Base-by-base conservation (phyloP, 2,113 vertebrate genomes). In the Scatophagus argus region DNA sequence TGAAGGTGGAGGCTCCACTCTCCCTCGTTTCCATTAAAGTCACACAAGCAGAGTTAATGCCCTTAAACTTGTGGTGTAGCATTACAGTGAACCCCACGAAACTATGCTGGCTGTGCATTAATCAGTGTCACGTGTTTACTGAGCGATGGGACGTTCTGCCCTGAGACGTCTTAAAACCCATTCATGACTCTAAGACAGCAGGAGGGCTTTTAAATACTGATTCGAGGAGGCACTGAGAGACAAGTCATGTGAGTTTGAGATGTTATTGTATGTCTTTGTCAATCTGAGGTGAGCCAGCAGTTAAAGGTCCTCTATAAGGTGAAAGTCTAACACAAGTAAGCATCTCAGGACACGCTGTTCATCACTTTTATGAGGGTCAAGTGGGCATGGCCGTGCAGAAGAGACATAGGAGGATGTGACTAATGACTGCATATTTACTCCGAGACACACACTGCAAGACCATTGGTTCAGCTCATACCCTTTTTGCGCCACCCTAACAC, bases 361-460 rank as follows among this genome's bases (percentile, higher is more conserved):
- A 89, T 93, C 91, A 91, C 69, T 85, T 91, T 93, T 88, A 90
- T 84, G 79, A 80, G 87, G 86, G 84, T 89, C 83, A 85, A 84
- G 88, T 91, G 82, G 72, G 72, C 62, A 67, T 65, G 70, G 59
- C 41, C 54, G 63, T 69, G 63, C 67, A 74, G 46, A 74, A 68
- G 81, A 77, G 75, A 58, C 58, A 54, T 17, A 58, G 46, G 46
- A 81, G 89, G 83, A 90, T 84, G 72, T 83, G 47, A 77, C 79
- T 89, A 86, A 90, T 88, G 86, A 87, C 68, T 83, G 34, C 17
- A 31, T 84, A 79, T 92, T 91, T 89, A 86, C 87, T 74, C 82
- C 59, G 77, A 60, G 79, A 76, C 59, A 44, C 67, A 43, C 65
- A 76, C 49, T 72, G 72, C 25, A 76, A 49, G 63, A 75, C 60